A percentile compares a stretch with the other conserved stretches of the same genome.
Conservation (phyloP, 2,888 invertebrate species). For the Tetragonisca angustula region DNA sequence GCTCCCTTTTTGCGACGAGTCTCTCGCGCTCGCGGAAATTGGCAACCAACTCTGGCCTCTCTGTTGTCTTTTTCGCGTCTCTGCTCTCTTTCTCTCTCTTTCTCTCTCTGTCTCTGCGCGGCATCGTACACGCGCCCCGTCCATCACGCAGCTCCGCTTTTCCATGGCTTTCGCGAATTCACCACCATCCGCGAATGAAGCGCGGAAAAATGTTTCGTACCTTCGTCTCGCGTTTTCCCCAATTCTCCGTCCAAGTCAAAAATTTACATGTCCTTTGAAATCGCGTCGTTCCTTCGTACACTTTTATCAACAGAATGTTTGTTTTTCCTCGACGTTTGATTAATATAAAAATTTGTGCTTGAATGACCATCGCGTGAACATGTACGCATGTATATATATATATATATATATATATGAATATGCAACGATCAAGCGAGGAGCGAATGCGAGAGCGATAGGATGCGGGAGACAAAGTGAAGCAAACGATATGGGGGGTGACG, state of each 20-base stretch:
- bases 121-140: slow-evolving; percentile 51
- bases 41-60: slow-evolving; percentile 50
- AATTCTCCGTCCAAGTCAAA: background rate
- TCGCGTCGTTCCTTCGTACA: background rate
- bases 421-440: slow-evolving; percentile 74
- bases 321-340: background rate
- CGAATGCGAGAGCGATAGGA: slow-evolving; percentile 62
- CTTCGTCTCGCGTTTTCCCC: slow-evolving; percentile 4
- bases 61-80: slow-evolving; percentile 48
- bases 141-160: slow-evolving; percentile 46
- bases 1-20: slow-evolving; percentile 66
- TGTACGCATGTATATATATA: slow-evolving; percentile 39
- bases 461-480: slow-evolving; percentile 67
- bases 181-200: slow-evolving; percentile 10
- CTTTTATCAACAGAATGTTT: background rate
- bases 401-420: slow-evolving; percentile 80
- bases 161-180: slow-evolving; percentile 16
- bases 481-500: slow-evolving; percentile 59
- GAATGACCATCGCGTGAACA: slow-evolving; percentile 46
- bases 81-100: background rate
- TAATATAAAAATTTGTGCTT: slow-evolving; percentile 24
- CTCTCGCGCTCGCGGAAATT: slow-evolving; percentile 68
- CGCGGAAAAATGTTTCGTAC: slow-evolving; percentile 44
- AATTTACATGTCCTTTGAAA: slow-evolving; percentile 9
- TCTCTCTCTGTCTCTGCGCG: background rate